phyloP scores from a whole-genome alignment of 2,113 vertebrate genomes.

The Glareola pratincola region DNA sequence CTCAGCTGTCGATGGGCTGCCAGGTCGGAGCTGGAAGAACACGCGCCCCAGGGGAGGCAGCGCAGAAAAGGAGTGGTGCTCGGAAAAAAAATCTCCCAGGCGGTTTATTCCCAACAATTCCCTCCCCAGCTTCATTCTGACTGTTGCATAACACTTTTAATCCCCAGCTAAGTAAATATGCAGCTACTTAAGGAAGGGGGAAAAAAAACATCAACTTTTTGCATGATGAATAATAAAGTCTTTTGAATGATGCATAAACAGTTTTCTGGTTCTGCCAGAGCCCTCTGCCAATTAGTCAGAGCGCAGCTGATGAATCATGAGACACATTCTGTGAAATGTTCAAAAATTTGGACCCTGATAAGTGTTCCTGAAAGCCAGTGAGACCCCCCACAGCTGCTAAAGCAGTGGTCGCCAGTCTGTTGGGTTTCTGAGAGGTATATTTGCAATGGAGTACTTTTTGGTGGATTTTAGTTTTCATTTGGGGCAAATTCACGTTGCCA shows the following conservation, averaged over 20 bases:
- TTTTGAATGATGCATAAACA: constrained; percentile 42
- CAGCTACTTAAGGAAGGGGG: neutral
- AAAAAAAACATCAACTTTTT: neutral
- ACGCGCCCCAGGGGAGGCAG: neutral
- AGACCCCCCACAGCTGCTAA: constrained; percentile 45
- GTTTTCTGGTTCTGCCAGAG: constrained; percentile 54
- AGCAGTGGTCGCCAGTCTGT: neutral
- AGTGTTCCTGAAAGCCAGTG: neutral
- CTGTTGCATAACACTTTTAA: constrained; percentile 18
- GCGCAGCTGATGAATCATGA: constrained; percentile 60
- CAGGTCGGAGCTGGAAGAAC: constrained; percentile 11
- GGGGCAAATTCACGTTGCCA: neutral
- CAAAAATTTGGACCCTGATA: constrained; percentile 32
- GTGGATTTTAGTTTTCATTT: neutral
- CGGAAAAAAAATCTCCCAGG: neutral
- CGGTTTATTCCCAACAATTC: neutral
- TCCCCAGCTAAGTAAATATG: neutral
- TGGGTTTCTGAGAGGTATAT: neutral
- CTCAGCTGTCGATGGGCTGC: neutral
- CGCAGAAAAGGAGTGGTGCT: constrained; percentile 12
- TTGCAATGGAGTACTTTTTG: neutral
- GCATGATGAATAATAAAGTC: constrained; percentile 24
- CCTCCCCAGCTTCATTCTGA: neutral
- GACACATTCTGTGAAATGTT: constrained; percentile 57
- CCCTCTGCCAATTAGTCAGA: constrained; percentile 62